These are phyloP conservation scores for Lasioglossum leucozonium DNA, from an alignment of 2,888 invertebrate species.

Conservation along the genomic window DNA sequence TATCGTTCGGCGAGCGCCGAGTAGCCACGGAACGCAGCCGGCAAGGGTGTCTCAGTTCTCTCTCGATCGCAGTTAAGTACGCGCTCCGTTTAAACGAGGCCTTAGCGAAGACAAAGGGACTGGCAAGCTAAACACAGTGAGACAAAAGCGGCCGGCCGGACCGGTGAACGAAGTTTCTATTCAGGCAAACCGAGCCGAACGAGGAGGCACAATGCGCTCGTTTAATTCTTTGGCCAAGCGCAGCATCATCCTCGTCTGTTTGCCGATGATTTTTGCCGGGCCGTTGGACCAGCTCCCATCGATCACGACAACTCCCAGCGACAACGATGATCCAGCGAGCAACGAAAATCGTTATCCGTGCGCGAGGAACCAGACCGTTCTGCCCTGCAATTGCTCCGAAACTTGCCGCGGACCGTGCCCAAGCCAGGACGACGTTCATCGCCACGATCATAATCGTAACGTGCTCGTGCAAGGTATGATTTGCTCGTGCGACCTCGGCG, in stretches of 20 bases:
- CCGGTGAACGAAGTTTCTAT: neutral
- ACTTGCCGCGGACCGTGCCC: neutral
- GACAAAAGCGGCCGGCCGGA: constrained; percentile 5
- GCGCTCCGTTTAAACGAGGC: constrained; percentile 34
- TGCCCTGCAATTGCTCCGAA: neutral
- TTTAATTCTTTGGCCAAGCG: constrained; percentile 13
- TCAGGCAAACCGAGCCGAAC: neutral
- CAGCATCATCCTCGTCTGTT: neutral
- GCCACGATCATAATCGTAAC: constrained; percentile 17
- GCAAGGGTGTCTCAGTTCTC: constrained; percentile 43
- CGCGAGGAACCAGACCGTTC: neutral
- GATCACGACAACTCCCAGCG: neutral
- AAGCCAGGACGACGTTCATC: neutral
- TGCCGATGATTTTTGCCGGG: neutral
- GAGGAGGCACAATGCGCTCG: neutral
- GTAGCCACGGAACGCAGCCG: neutral
- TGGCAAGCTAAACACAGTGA: constrained; percentile 20
- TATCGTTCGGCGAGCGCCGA: constrained; percentile 30
- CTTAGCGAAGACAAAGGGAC: constrained; percentile 16
- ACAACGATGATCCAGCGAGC: neutral
- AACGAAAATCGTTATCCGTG: neutral
- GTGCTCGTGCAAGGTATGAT: constrained; percentile 75
- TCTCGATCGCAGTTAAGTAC: constrained; percentile 40
- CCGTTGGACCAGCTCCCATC: neutral
- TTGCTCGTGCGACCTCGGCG: constrained; percentile 75